These are phyloP conservation scores for Spermophilus dauricus DNA, from an alignment of 2,113 vertebrate genomes.

Conservation along the genomic window DNA sequence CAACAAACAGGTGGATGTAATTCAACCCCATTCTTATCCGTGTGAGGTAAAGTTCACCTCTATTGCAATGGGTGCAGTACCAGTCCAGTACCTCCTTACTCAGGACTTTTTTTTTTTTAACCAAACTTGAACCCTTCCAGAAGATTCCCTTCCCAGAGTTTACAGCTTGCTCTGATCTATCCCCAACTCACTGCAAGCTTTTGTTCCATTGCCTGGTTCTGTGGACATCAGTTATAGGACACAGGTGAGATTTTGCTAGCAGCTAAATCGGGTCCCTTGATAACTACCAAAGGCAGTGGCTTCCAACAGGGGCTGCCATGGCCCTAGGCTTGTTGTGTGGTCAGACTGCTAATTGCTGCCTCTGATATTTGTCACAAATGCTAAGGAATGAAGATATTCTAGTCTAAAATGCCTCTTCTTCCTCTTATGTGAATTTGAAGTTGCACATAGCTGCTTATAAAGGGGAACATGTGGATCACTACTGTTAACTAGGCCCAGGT, in stretches of 20 bases:
- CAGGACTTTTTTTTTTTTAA: background rate
- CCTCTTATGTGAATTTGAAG: background rate
- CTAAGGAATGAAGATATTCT: constrained; percentile 1
- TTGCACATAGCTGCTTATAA: background rate
- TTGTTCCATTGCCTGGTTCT: constrained; percentile 26
- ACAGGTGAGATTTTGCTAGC: constrained; percentile 34
- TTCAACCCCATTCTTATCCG: no score
- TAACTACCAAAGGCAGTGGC: background rate
- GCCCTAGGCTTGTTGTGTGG: background rate
- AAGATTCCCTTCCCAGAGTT: constrained; percentile 60
- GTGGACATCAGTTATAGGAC: background rate
- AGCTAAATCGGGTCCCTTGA: constrained; percentile 65
- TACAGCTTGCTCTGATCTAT: constrained; percentile 61
- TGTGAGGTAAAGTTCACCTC: no score
- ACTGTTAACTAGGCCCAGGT: background rate
- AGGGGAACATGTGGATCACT: background rate
- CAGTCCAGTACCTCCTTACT: no score
- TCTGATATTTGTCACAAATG: constrained; percentile 27
- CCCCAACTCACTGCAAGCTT: constrained; percentile 1
- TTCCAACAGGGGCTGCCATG: background rate
- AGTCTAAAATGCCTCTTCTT: background rate
- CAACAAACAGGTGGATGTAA: no score
- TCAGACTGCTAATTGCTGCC: constrained; percentile 56
- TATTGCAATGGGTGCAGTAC: no score
- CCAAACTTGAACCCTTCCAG: constrained; percentile 55